Evolutionary conservation across 1,140 invertebrate species (phyloP).

Genomic region (Brachionus angularis): DNA sequence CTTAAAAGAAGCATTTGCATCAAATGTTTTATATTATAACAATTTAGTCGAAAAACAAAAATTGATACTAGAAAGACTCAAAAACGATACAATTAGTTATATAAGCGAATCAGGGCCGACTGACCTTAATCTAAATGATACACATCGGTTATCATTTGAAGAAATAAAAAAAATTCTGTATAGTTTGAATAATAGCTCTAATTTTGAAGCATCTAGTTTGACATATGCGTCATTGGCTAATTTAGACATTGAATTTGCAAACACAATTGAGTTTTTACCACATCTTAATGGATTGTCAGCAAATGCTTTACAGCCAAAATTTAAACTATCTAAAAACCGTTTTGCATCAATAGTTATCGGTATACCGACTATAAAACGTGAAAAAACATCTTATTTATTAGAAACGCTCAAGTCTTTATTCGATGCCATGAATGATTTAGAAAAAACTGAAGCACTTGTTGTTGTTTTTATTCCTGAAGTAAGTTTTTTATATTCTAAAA

Average conservation of each 20-base stretch:
- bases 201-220: too few species aligned
- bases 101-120: not conserved
- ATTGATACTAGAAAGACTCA: not conserved
- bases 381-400: slow-evolving; percentile 81
- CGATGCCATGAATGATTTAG: slow-evolving; percentile 70
- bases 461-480: slow-evolving; percentile 84
- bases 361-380: slow-evolving; percentile 79
- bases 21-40: slow-evolving; percentile 1
- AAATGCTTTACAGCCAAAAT: slow-evolving; percentile 21
- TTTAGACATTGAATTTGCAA: slow-evolving; percentile 38
- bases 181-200: too few species aligned
- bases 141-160: too few species aligned
- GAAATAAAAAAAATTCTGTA: too few species aligned
- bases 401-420: slow-evolving; percentile 81
- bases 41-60: slow-evolving; percentile 18
- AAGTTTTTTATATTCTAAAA: slow-evolving; percentile 44
- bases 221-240: too few species aligned
- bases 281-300: slow-evolving; percentile 10
- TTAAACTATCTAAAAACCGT: slow-evolving; percentile 44
- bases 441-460: slow-evolving; percentile 75
- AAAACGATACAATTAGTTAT: not conserved
- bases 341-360: slow-evolving; percentile 75
- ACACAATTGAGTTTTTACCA: slow-evolving; percentile 17
- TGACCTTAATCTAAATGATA: too few species aligned
- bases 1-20: slow-evolving; percentile 7